Evolutionary conservation across 2,113 vertebrate species (phyloP).

Genomic region (Anarhynchus alexandrinus): DNA sequence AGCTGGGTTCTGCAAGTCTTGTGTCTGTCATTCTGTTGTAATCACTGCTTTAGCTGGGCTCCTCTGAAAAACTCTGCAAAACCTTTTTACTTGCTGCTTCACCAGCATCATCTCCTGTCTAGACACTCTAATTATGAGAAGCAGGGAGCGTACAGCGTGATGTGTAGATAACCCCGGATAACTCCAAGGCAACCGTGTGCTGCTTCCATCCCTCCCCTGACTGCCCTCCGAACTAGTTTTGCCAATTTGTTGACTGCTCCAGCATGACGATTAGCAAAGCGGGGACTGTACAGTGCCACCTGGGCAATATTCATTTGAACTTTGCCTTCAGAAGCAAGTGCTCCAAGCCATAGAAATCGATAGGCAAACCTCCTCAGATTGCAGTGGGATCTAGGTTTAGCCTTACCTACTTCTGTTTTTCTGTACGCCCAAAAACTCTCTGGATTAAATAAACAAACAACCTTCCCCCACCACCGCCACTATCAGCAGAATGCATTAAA

Average conservation of each 20-base stretch:
- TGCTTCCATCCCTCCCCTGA: neutral
- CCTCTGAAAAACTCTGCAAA: constrained; percentile 66
- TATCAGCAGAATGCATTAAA: neutral
- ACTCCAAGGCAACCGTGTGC: constrained; percentile 1
- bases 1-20: constrained; percentile 32
- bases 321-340: neutral
- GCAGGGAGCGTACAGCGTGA: constrained; percentile 45
- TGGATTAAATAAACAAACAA: neutral
- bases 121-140: constrained; percentile 75
- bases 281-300: neutral
- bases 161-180: constrained; percentile 55
- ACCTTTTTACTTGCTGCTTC: constrained; percentile 64
- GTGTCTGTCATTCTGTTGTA: constrained; percentile 53
- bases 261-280: neutral
- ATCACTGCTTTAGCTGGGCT: constrained; percentile 60
- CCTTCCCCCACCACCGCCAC: neutral
- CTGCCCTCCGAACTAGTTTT: neutral
- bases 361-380: neutral
- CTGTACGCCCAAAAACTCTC: neutral
- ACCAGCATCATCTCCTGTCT: constrained; percentile 75
- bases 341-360: neutral
- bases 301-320: neutral
- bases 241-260: neutral
- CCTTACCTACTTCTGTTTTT: neutral
- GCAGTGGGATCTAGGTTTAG: neutral